phyloP scores from a whole-genome alignment of 2,797 vertebrate species.

The Rhyacichthys aspro region DNA sequence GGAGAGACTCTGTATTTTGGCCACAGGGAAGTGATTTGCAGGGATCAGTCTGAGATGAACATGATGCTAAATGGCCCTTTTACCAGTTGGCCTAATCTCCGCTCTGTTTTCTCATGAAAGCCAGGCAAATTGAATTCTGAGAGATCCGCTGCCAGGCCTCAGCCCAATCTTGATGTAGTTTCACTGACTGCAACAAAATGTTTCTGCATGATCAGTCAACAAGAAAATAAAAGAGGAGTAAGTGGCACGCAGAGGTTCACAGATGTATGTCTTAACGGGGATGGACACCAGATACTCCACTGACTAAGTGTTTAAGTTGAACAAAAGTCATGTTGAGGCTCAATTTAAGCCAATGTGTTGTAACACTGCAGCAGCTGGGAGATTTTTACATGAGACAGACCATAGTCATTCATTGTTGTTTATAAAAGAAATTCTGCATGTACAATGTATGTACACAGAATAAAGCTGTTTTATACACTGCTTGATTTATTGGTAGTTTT shows the following conservation, averaged over 20 bases:
- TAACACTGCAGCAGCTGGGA: conserved; percentile 31
- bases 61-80: conserved; percentile 64
- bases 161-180: conserved; percentile 43
- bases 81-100: conserved; percentile 57
- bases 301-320: conserved; percentile 42
- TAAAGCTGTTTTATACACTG: too few species aligned
- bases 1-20: conserved; percentile 11
- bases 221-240: conserved; percentile 36
- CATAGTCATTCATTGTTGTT: conserved; percentile 22
- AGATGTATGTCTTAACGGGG: conserved; percentile 42
- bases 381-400: conserved; percentile 27
- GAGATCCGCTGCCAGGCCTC: conserved; percentile 39
- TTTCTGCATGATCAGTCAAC: conserved; percentile 42
- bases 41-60: conserved; percentile 57
- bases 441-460: too few species aligned
- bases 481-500: too few species aligned
- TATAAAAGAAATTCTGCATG: conserved; percentile 33
- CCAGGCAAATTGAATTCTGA: conserved; percentile 62
- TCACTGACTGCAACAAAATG: conserved; percentile 32
- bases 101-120: conserved; percentile 59
- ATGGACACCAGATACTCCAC: conserved; percentile 39
- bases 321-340: conserved; percentile 35
- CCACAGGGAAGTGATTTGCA: conserved; percentile 56
- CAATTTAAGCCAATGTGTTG: conserved; percentile 23
- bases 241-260: conserved; percentile 44